These are phyloP conservation scores for Lacerta viridis DNA, from an alignment of 2,797 vertebrate species.

Conservation along the genomic window DNA sequence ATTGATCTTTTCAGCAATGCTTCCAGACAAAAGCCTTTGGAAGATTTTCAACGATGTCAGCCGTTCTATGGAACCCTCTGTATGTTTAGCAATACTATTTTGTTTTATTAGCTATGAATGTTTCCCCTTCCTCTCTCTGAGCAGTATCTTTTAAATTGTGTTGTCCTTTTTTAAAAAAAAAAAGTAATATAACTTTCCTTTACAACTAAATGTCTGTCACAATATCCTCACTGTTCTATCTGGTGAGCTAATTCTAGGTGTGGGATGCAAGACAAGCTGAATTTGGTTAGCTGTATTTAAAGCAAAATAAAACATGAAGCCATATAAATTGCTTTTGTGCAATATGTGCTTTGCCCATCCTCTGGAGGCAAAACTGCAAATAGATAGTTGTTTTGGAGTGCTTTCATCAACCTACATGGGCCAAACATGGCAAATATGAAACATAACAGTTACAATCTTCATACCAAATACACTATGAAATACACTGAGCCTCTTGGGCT, in stretches of 20 bases:
- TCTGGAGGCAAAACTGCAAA: not conserved
- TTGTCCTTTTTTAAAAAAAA: conserved; percentile 39
- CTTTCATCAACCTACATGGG: not conserved
- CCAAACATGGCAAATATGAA: not conserved
- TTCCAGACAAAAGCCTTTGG: conserved; percentile 49
- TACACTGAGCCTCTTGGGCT: too few species aligned
- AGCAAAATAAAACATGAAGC: conserved; percentile 31
- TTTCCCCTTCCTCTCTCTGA: conserved; percentile 50
- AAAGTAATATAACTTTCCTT: conserved; percentile 31
- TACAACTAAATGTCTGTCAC: conserved; percentile 48
- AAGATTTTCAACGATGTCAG: conserved; percentile 59
- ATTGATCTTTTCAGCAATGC: conserved; percentile 49
- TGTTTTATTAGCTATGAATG: conserved; percentile 64
- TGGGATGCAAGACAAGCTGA: conserved; percentile 41
- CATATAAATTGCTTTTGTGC: not conserved
- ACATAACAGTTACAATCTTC: not conserved
- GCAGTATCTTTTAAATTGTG: conserved; percentile 45
- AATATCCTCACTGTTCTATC: conserved; percentile 6
- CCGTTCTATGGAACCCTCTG: conserved; percentile 60
- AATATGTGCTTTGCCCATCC: not conserved
- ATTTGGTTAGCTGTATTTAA: not conserved
- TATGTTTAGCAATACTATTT: conserved; percentile 61
- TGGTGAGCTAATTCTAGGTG: conserved; percentile 41
- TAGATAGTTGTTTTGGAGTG: conserved; percentile 8
- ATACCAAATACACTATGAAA: not conserved